Evolutionary conservation across 2,113 vertebrate genomes (phyloP).

Genomic region (Dinomys branickii): DNA sequence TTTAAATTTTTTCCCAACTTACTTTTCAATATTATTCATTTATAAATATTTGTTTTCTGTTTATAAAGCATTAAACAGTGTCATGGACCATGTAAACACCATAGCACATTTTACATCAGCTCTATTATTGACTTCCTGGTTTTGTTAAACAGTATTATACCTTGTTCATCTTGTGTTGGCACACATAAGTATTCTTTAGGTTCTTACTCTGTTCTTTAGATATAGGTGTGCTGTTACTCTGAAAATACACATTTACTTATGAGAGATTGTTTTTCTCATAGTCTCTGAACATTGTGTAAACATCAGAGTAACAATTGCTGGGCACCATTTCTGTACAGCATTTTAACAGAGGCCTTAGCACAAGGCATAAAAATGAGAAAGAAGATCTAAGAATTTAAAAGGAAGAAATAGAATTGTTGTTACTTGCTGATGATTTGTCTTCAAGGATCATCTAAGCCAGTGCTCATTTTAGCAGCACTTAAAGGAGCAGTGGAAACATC

Average conservation of each 20-base stretch:
- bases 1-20: neutral
- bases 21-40: constrained; percentile 3
- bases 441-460: neutral
- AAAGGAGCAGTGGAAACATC: neutral
- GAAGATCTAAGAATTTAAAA: neutral
- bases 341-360: neutral
- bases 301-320: neutral
- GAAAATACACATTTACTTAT: neutral
- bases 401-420: neutral
- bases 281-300: neutral
- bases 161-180: neutral
- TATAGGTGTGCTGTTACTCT: neutral
- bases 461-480: neutral
- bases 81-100: neutral
- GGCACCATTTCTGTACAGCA: neutral
- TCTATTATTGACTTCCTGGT: neutral
- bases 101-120: neutral
- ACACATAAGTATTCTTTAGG: neutral
- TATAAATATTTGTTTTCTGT: neutral
- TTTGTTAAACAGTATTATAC: neutral
- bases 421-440: constrained; percentile 3
- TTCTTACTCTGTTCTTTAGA: constrained; percentile 31
- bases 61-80: neutral
- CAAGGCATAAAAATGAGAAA: neutral
- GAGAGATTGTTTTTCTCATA: neutral